Base-by-base conservation (phyloP, 2,888 invertebrate species). In the Temnothorax ravouxi region DNA sequence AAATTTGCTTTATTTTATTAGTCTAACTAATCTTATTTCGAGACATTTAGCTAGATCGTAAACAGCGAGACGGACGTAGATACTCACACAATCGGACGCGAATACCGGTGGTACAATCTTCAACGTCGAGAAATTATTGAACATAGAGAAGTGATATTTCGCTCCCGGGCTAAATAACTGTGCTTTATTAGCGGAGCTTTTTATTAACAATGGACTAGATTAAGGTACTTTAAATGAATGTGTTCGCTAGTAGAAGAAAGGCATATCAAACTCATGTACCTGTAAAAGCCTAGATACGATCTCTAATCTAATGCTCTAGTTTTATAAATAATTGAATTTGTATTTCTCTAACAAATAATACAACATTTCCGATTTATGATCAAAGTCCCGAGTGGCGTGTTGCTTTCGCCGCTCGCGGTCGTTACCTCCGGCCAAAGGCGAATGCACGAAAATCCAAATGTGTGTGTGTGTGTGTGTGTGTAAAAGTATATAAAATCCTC, bases 271-370 rank as follows among this genome's bases (percentile, higher is more conserved):
- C 4, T 50, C 15, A 21, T 50, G 11, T 25, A 6, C 6, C 34
- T 34, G 6, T 75, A 18, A 11, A 21, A 47, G 11, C 34, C 9
- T 61, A 75, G 5, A 76, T 52, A 62, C 62, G 77, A 83, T 87
- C 61, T 87, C 3, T 52, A 71, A 72, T 56, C 61, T 72, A 76
- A 87, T 87, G 77, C 69, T 83, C 56, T 11, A 69, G 74, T 83
- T 87, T 89, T 84, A 86, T 86, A 83, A 89, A 88, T 86, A 85
- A 89, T 85, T 85, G 87, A 62, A 88, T 88, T 88, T 85, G 87
- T 66, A 88, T 88, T 88, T 88, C 86, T 82, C 86, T 82, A 88
- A 76, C 80, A 67, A 4, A 64, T 1, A 80, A 79, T 74, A 82
- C 85, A 84, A 82, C 86, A 86, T 86, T n/a, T n/a, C n/a, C n/a